Conservation (phyloP, 2,797 vertebrate species). For the Vespertilio murinus region DNA sequence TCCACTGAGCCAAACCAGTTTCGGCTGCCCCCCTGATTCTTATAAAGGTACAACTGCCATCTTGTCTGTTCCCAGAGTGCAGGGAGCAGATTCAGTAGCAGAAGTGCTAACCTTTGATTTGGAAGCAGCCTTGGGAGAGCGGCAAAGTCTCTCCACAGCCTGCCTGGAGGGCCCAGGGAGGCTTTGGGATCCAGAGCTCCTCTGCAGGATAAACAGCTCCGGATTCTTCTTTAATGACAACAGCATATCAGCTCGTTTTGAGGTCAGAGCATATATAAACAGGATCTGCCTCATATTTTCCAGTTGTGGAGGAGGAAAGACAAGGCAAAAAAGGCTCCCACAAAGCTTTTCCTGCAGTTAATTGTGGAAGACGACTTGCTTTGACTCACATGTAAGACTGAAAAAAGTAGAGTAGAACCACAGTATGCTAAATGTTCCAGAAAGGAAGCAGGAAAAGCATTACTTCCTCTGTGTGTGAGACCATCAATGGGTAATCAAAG, state of each 20-base stretch:
- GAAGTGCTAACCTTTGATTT: background rate
- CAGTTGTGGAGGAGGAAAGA: slow-evolving; percentile 51
- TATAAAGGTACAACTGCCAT: slow-evolving; percentile 21
- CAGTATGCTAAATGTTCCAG: slow-evolving; percentile 6
- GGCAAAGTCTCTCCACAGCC: background rate
- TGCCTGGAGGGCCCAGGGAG: slow-evolving; percentile 14
- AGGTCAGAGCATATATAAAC: slow-evolving; percentile 71
- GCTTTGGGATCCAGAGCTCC: slow-evolving; percentile 42
- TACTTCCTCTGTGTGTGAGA: slow-evolving; percentile 39
- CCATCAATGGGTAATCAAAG: background rate
- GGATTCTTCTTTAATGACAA: slow-evolving; percentile 71
- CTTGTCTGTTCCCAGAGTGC: background rate
- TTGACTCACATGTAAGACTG: slow-evolving; percentile 39
- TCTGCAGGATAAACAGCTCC: slow-evolving; percentile 59
- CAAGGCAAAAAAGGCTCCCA: slow-evolving; percentile 4
- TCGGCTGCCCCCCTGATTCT: background rate
- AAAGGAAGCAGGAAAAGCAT: slow-evolving; percentile 64
- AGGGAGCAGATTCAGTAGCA: slow-evolving; percentile 43
- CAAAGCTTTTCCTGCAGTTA: slow-evolving; percentile 55
- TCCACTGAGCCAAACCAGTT: too few relatives aligned
- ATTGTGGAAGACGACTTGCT: slow-evolving; percentile 46
- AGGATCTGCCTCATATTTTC: slow-evolving; percentile 75
- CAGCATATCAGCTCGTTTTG: slow-evolving; percentile 50
- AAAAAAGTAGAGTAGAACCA: slow-evolving; percentile 34
- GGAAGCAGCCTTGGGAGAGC: slow-evolving; percentile 1